Evolutionary conservation across 2,888 invertebrate genomes (phyloP).

Genomic region (Tyria jacobaeae): DNA sequence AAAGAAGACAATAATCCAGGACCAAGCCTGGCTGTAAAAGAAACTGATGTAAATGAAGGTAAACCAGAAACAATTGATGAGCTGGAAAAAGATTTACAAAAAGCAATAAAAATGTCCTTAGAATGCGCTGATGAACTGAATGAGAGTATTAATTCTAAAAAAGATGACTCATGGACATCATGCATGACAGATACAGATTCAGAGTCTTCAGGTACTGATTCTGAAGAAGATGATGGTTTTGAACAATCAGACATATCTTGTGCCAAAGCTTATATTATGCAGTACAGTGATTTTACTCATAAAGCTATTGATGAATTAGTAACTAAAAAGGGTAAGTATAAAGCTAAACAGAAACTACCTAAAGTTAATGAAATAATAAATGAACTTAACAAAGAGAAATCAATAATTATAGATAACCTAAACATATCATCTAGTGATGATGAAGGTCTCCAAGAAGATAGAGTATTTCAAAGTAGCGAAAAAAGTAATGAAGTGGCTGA

Average conservation of each 20-base stretch:
- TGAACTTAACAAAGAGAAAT: conserved; percentile 72
- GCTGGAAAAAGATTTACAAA: conserved; percentile 74
- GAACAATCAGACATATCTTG: conserved; percentile 81
- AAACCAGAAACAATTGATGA: conserved; percentile 71
- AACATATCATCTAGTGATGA: conserved; percentile 74
- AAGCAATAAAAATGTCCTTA: conserved; percentile 85
- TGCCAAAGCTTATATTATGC: conserved; percentile 91
- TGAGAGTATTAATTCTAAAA: conserved; percentile 67
- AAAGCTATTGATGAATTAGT: conserved; percentile 89
- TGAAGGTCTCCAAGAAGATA: conserved; percentile 65
- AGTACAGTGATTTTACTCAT: conserved; percentile 91
- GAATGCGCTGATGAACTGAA: conserved; percentile 66
- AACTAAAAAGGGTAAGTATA: conserved; percentile 52
- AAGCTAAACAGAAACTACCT: conserved; percentile 57
- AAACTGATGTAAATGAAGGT: conserved; percentile 29
- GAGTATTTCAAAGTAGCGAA: conserved; percentile 54
- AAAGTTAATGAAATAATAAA: conserved; percentile 70
- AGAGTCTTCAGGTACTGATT: conserved; percentile 61
- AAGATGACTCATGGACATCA: conserved; percentile 81
- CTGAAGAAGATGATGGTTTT: conserved; percentile 79
- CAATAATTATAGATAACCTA: conserved; percentile 69
- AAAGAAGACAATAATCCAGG: conserved; percentile 49
- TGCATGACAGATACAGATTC: conserved; percentile 74
- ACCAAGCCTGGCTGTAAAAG: conserved; percentile 44
- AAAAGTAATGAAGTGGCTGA: conserved; percentile 34